Evolutionary conservation across 2,113 vertebrate species (phyloP).

Genomic region (Mugil cephalus): DNA sequence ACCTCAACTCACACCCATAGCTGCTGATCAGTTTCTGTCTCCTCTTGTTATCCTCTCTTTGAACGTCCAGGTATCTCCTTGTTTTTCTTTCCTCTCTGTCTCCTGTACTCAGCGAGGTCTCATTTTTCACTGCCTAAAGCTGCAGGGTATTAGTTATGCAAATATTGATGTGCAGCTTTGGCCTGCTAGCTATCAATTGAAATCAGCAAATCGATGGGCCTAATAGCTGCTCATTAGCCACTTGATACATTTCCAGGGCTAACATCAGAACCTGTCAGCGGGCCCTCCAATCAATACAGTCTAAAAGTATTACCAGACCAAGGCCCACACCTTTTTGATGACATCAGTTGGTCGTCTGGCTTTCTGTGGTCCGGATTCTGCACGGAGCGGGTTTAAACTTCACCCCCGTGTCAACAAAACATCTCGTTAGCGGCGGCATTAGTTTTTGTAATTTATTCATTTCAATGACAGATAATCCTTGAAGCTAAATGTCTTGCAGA

Average conservation of each 20-base stretch:
- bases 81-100: conserved; percentile 70
- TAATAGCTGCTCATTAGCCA: conserved; percentile 97
- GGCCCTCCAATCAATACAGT: conserved; percentile 87
- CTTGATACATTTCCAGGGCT: conserved; percentile 91
- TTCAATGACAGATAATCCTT: conserved; percentile 20
- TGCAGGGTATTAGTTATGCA: conserved; percentile 91
- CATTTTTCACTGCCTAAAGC: conserved; percentile 88
- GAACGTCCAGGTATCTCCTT: not conserved
- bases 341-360: conserved; percentile 51
- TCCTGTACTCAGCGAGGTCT: conserved; percentile 84
- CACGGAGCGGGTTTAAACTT: conserved; percentile 7
- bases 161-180: conserved; percentile 94
- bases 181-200: conserved; percentile 94
- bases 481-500: conserved; percentile 26
- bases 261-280: conserved; percentile 86
- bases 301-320: conserved; percentile 89
- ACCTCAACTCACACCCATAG: not conserved
- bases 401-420: conserved; percentile 28
- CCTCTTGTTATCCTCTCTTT: conserved; percentile 9
- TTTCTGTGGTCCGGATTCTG: not conserved
- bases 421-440: conserved; percentile 37
- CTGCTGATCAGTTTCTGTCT: conserved; percentile 23
- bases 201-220: conserved; percentile 96
- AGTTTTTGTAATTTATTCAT: conserved; percentile 24
- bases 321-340: conserved; percentile 73